These are phyloP conservation scores for Ranitomeya variabilis DNA, from an alignment of 2,113 vertebrate species.

Conservation along the genomic window DNA sequence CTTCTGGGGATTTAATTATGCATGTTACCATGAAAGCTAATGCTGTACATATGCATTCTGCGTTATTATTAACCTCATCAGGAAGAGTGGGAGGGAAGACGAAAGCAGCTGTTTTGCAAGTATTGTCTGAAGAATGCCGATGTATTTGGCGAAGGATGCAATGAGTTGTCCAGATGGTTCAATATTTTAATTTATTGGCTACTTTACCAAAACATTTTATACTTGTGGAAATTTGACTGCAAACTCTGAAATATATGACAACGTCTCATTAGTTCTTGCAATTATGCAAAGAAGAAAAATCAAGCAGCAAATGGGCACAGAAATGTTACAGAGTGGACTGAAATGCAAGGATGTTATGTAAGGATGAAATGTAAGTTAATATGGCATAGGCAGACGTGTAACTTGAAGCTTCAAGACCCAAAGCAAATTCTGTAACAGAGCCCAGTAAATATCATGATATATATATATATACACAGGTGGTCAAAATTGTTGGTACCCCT, in stretches of 20 bases:
- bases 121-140: slow-evolving; percentile 59
- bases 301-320: not conserved
- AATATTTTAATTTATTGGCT: slow-evolving; percentile 41
- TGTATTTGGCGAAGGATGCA: slow-evolving; percentile 32
- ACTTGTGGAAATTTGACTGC: slow-evolving; percentile 32
- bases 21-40: slow-evolving; percentile 75
- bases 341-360: not conserved
- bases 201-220: slow-evolving; percentile 45
- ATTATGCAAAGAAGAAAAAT: not conserved
- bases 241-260: not conserved
- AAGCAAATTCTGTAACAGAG: too few relatives aligned
- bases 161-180: slow-evolving; percentile 49
- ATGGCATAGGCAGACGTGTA: too few relatives aligned
- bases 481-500: too few relatives aligned
- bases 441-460: too few relatives aligned
- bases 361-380: too few relatives aligned
- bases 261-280: slow-evolving; percentile 5
- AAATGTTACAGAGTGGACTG: not conserved
- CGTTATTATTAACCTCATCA: slow-evolving; percentile 78
- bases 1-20: slow-evolving; percentile 74
- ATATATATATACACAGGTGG: too few relatives aligned
- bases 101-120: slow-evolving; percentile 71
- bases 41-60: slow-evolving; percentile 72
- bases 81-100: slow-evolving; percentile 59
- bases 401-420: too few relatives aligned